phyloP scores from a whole-genome alignment of 1,140 invertebrate species.

The Stenopsyche tienmushanensis region DNA sequence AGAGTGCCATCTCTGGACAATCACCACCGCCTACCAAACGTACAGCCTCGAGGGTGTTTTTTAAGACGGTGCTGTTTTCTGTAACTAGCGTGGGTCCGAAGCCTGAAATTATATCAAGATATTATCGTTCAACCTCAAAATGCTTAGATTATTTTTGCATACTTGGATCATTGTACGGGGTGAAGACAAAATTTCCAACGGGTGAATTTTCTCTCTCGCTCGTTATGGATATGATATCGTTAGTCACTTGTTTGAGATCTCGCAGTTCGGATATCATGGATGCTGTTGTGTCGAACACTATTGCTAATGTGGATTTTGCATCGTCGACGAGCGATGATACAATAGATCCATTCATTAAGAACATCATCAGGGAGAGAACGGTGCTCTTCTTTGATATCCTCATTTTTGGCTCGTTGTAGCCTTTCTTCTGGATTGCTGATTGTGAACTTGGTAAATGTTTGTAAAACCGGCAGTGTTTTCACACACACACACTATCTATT shows the following conservation, averaged over 20 bases:
- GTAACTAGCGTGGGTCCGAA: conserved; percentile 66
- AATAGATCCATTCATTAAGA: no score
- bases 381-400: no score
- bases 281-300: conserved; percentile 76
- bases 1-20: conserved; percentile 71
- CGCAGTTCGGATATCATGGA: conserved; percentile 73
- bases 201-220: conserved; percentile 60
- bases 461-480: no score
- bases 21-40: conserved; percentile 70
- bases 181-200: conserved; percentile 73
- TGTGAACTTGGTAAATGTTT: no score
- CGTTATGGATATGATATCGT: conserved; percentile 65
- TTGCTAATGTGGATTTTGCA: conserved; percentile 59
- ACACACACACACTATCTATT: no score
- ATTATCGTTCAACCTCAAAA: not conserved
- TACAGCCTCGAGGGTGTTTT: conserved; percentile 57
- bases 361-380: no score
- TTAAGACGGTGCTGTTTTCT: conserved; percentile 60
- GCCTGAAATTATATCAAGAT: conserved; percentile 48
- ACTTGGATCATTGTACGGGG: conserved; percentile 77
- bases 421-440: no score
- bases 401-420: no score
- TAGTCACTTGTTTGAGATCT: conserved; percentile 64
- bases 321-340: no score
- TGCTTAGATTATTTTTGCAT: conserved; percentile 39